Base-by-base conservation (phyloP, 92 coral and sea anemone genomes). In the Porites evermanni region DNA sequence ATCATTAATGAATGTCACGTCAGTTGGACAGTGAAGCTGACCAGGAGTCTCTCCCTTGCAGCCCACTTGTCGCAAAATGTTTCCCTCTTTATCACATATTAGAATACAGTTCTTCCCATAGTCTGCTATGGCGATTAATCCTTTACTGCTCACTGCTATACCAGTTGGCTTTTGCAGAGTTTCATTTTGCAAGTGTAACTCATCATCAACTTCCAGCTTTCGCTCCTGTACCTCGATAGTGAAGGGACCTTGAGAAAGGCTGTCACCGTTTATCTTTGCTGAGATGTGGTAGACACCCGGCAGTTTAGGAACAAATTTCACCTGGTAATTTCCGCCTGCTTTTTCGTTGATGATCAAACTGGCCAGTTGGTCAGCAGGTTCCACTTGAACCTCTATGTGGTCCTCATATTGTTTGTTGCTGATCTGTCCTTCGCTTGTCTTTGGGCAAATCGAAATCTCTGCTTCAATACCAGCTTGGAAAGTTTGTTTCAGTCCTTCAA, bases 361-460 rank as follows among this genome's bases (percentile, higher is more conserved):
- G 0, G 79, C 79, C 65, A 79, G 53, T 29, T 64, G 83, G 5
- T 63, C 59, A 79, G 59, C 32, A 32, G 83, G 72, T n/a, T 79
- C 83, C 71, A 64, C 65, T 32, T 5, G 79, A 7, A 53, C 79
- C 56, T 75, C 79, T 56, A 58, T 21, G 13, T 69, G 73, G 29
- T 12, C 73, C 10, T 0, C 26, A 13, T 69, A 20, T 16, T 74
- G 26, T 11, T 20, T 53, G 64, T 74, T 23, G 2, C 65, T 74
- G 79, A 74, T 23, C 12, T 74, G 29, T 44, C 13, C 76, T 51
- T 32, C 63, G 61, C 11, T 12, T 20, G 32, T 53, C 23, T 74
- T n/a, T 4, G 78, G 78, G 8, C 32, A 74, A 53, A 74, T 9
- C 16, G 23, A n/a, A 8, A 74, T 32, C 19, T 18, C 54, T 51